Conservation (phyloP, 2,113 vertebrate species). For the Arizona elegans region DNA sequence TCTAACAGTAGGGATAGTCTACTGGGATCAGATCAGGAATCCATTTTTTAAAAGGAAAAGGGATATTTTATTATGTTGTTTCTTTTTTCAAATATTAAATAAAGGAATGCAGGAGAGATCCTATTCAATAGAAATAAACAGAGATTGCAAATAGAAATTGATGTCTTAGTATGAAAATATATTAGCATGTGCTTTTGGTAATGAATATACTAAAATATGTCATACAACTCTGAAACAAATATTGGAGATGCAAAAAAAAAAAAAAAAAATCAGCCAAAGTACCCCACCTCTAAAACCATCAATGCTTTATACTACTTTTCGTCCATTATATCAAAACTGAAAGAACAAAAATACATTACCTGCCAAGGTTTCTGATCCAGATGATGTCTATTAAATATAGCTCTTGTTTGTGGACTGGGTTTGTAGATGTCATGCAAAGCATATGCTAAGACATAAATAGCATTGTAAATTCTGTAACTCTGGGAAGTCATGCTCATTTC, state of each 20-base stretch:
- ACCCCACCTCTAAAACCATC: background rate
- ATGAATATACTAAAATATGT: background rate
- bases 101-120: background rate
- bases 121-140: background rate
- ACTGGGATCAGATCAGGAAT: background rate
- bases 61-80: background rate
- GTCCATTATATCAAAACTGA: background rate
- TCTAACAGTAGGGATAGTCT: background rate
- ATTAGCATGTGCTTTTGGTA: background rate
- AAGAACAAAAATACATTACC: background rate
- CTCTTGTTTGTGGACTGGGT: background rate
- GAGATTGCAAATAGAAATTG: background rate
- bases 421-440: background rate
- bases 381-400: background rate
- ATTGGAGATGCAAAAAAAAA: background rate
- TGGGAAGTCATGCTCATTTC: background rate
- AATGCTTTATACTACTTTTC: background rate
- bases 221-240: background rate
- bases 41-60: background rate
- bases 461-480: constrained; percentile 11
- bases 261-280: background rate
- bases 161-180: background rate
- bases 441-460: background rate
- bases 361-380: background rate
- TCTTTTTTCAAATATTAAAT: background rate